A percentile compares a stretch with the other conserved stretches of the same genome.
Evolutionary conservation across 2,113 vertebrate species (phyloP).

Genomic region (Emydura subglobosa): DNA sequence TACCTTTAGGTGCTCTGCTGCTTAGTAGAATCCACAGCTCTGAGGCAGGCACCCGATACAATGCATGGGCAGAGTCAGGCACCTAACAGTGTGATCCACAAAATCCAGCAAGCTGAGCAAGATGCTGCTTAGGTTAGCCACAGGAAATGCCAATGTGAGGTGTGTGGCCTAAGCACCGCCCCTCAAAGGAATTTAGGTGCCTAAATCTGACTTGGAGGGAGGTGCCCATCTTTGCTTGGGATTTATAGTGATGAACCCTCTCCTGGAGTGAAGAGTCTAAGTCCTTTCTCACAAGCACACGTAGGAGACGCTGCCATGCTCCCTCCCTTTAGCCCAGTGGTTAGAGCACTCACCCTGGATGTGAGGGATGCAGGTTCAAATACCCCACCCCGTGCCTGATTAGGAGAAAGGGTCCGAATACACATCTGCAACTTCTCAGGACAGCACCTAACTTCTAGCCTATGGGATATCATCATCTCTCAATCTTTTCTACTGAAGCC

Average conservation of each 20-base stretch:
- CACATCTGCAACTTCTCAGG: background rate
- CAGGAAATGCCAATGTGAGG: background rate
- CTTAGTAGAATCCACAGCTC: background rate
- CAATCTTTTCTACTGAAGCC: background rate
- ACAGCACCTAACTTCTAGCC: background rate
- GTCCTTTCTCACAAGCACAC: background rate
- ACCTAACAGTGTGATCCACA: background rate
- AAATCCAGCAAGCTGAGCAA: background rate
- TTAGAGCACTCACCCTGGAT: background rate
- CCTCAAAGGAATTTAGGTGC: background rate
- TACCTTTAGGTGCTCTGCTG: background rate
- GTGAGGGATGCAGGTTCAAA: background rate
- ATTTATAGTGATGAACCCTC: background rate
- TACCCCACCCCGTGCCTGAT: background rate
- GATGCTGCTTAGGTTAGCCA: background rate
- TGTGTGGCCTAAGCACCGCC: background rate
- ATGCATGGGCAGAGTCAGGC: background rate
- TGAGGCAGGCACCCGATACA: background rate
- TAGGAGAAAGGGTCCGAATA: background rate
- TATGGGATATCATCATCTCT: background rate
- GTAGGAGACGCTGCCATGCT: background rate
- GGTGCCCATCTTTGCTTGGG: background rate
- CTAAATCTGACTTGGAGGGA: background rate
- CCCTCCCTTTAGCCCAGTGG: background rate
- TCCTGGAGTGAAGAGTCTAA: background rate